These are phyloP conservation scores for Trichonephila inaurata DNA, from an alignment of 1,140 invertebrate genomes.

Conservation along the genomic window DNA sequence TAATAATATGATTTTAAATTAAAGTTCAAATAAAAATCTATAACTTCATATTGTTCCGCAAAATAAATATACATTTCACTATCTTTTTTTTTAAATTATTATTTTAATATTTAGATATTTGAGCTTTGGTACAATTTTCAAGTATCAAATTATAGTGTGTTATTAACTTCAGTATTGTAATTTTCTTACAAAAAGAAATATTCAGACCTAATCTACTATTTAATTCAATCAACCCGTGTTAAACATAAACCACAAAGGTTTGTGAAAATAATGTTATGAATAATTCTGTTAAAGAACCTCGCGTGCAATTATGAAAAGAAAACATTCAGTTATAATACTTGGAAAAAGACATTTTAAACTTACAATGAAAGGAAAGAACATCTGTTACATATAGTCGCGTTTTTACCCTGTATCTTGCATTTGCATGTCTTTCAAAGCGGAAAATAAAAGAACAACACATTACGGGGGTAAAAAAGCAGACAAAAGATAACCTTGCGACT, in stretches of 20 bases:
- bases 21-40: no score
- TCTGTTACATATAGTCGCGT: neutral
- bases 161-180: no score
- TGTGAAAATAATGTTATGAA: no score
- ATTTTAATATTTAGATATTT: no score
- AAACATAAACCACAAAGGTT: neutral
- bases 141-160: no score
- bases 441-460: neutral
- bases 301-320: neutral
- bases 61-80: no score
- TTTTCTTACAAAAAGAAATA: neutral
- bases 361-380: neutral
- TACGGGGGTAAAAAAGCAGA: neutral
- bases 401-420: neutral
- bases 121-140: no score
- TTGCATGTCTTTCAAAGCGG: neutral
- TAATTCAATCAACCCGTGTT: neutral
- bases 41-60: no score
- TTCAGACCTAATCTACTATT: neutral
- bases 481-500: conserved; percentile 19
- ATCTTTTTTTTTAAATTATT: no score
- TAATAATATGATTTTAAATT: no score
- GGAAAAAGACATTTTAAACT: neutral
- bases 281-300: no score
- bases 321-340: neutral